These are phyloP conservation scores for Liasis olivaceus DNA, from an alignment of 2,797 vertebrate genomes.

Conservation along the genomic window DNA sequence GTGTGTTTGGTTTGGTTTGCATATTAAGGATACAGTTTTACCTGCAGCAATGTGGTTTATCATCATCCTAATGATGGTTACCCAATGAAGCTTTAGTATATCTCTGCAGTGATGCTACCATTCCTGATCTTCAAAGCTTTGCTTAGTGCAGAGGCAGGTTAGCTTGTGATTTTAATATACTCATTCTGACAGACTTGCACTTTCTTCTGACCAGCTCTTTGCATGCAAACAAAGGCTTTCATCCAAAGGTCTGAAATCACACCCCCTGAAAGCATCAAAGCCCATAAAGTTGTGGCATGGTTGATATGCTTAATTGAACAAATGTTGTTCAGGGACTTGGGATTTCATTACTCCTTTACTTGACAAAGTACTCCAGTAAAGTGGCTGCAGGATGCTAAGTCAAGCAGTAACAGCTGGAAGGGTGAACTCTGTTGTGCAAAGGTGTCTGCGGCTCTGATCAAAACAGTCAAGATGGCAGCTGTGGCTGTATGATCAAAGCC, in stretches of 20 bases:
- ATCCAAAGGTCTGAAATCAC: neutral
- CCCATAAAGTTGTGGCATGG: neutral
- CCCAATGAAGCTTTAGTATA: neutral
- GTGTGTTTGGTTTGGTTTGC: neutral
- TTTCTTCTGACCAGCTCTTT: neutral
- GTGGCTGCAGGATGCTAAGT: neutral
- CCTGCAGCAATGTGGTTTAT: neutral
- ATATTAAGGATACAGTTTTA: neutral
- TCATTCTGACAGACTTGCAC: neutral
- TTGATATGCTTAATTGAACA: neutral
- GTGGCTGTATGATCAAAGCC: neutral
- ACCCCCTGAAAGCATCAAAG: neutral
- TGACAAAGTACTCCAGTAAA: neutral
- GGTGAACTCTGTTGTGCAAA: neutral
- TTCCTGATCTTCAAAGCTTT: constrained; percentile 15
- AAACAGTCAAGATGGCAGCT: neutral
- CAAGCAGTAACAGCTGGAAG: neutral
- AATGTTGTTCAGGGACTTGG: neutral
- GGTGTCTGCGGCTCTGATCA: neutral
- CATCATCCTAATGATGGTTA: neutral
- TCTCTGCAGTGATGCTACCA: neutral
- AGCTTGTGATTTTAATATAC: neutral
- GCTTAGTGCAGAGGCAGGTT: neutral
- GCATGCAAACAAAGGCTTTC: neutral
- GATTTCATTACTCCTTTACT: neutral